Percentiles rank a stretch among this genome's conserved stretches.
Conservation (phyloP, 2,888 invertebrate species). For the Microctonus aethiopoides region DNA sequence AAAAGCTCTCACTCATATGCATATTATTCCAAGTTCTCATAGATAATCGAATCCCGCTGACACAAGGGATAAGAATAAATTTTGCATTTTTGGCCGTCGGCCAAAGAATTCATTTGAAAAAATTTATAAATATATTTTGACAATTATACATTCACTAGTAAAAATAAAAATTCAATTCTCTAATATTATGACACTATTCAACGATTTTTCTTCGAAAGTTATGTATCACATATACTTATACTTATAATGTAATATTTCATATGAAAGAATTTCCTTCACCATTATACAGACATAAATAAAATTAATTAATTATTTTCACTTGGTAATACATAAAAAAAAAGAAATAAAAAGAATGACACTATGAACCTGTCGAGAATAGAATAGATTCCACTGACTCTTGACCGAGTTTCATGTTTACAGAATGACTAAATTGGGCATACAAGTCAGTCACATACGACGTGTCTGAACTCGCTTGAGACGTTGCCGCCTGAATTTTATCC, state of each 20-base stretch:
- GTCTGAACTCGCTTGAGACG: conserved; percentile 15
- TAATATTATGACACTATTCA: no score
- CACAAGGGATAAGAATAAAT: conserved; percentile 40
- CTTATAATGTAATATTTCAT: no score
- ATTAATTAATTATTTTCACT: no score
- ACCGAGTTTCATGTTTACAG: conserved; percentile 36
- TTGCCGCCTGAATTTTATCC: conserved; percentile 6
- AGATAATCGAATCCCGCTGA: conserved; percentile 36
- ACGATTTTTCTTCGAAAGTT: no score
- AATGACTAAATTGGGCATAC: conserved; percentile 28
- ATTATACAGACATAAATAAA: no score
- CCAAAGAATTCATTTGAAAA: conserved; percentile 38
- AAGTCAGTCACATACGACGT: neutral
- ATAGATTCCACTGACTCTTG: conserved; percentile 37
- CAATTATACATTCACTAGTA: conserved; percentile 18
- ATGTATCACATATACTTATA: no score
- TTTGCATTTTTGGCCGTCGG: conserved; percentile 38
- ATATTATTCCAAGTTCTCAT: conserved; percentile 37
- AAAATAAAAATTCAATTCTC: no score
- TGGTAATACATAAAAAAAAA: neutral
- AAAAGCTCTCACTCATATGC: no score
- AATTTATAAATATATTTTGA: conserved; percentile 38
- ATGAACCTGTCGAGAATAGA: no score
- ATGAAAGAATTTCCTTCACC: no score
- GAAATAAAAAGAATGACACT: neutral